Conservation (phyloP, 2,888 invertebrate genomes). For the Nymphalis c-album region DNA sequence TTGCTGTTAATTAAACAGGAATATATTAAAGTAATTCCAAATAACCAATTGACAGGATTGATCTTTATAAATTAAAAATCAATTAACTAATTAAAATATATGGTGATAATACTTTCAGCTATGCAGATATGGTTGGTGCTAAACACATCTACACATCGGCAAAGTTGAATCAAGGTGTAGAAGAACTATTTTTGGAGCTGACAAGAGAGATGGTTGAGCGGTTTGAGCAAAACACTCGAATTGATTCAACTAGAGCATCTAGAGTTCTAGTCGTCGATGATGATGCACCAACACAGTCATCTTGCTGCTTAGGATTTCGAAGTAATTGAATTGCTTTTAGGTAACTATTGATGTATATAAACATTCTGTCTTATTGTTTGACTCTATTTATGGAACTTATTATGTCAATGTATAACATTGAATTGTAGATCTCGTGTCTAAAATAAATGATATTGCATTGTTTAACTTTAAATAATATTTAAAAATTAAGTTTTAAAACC, state of each 20-base stretch:
- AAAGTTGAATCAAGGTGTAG: constrained; percentile 94
- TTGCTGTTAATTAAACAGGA: too few species aligned
- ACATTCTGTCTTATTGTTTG: background rate
- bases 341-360: background rate
- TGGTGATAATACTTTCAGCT: constrained; percentile 79
- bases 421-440: background rate
- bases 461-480: background rate
- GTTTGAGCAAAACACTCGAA: constrained; percentile 55
- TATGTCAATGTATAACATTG: constrained; percentile 4
- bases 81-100: background rate
- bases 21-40: too few species aligned
- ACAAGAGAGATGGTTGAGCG: constrained; percentile 87
- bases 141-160: constrained; percentile 96
- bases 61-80: background rate
- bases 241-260: constrained; percentile 54
- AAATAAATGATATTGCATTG: background rate
- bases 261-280: constrained; percentile 73
- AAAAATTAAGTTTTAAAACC: background rate
- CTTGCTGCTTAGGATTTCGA: constrained; percentile 62
- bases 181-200: constrained; percentile 93
- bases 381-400: constrained; percentile 10
- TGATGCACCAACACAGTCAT: constrained; percentile 58
- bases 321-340: constrained; percentile 37
- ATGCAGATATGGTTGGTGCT: constrained; percentile 94
- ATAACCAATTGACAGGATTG: too few species aligned